These are phyloP conservation scores for Ammodytes dubius DNA, from an alignment of 2,113 vertebrate species.

Conservation along the genomic window DNA sequence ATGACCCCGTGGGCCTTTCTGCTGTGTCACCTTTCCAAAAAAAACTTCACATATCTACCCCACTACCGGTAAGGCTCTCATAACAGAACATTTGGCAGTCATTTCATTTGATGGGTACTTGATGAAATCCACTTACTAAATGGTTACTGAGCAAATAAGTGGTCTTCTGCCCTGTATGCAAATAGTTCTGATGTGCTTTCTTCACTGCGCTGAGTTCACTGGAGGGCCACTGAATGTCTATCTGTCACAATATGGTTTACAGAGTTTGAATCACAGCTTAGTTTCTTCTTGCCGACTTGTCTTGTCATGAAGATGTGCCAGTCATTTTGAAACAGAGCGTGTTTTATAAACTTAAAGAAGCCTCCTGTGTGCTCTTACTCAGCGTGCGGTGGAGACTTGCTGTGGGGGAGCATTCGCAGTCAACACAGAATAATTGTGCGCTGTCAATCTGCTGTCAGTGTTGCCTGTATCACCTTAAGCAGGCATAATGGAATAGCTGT, in stretches of 20 bases:
- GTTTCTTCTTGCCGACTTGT: slow-evolving; percentile 21
- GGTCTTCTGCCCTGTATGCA: background rate
- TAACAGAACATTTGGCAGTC: background rate
- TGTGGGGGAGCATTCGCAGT: slow-evolving; percentile 21
- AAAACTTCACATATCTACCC: background rate
- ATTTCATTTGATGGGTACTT: background rate
- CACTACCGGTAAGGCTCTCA: background rate
- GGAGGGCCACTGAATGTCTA: background rate
- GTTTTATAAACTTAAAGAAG: slow-evolving; percentile 49
- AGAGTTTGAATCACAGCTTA: slow-evolving; percentile 17
- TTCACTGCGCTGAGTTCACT: background rate
- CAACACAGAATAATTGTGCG: slow-evolving; percentile 55
- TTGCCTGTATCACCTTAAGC: slow-evolving; percentile 27
- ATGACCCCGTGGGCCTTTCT: background rate
- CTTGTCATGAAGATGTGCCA: background rate
- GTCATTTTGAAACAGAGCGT: slow-evolving; percentile 17
- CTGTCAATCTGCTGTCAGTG: slow-evolving; percentile 58
- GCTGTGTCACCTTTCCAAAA: background rate
- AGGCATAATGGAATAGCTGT: slow-evolving; percentile 66
- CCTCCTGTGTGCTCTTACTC: slow-evolving; percentile 25
- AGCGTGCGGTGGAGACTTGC: slow-evolving; percentile 1
- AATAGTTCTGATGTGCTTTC: background rate
- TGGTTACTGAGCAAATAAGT: background rate
- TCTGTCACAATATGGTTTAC: background rate
- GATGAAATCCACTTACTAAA: background rate